These are phyloP conservation scores for Listrodromus nycthemerus DNA, from an alignment of 2,888 invertebrate genomes.

Conservation along the genomic window DNA sequence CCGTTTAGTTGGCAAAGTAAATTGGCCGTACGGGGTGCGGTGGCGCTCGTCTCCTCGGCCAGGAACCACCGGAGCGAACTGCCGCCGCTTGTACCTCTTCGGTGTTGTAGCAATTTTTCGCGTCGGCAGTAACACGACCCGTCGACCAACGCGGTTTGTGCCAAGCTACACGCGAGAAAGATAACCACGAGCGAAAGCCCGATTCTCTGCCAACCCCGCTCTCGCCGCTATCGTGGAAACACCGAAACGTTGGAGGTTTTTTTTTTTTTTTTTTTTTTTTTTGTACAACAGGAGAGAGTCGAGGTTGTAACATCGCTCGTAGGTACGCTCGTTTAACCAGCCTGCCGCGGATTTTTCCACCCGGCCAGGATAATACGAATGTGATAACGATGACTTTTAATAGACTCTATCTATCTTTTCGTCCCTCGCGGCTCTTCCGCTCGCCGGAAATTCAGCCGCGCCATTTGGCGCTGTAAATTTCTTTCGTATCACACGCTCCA, in stretches of 20 bases:
- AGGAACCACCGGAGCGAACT: slow-evolving; percentile 51
- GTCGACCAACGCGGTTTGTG: slow-evolving; percentile 51
- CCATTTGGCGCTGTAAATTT: neutral
- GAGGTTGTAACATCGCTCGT: neutral
- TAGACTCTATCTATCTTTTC: slow-evolving; percentile 61
- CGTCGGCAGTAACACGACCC: slow-evolving; percentile 63
- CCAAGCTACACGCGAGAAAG: slow-evolving; percentile 56
- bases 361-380: slow-evolving; percentile 57
- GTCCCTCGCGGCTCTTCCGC: slow-evolving; percentile 9
- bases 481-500: neutral
- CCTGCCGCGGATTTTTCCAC: slow-evolving; percentile 52
- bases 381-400: slow-evolving; percentile 69
- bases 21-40: slow-evolving; percentile 60
- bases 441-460: too few relatives aligned
- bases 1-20: slow-evolving; percentile 64
- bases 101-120: slow-evolving; percentile 66
- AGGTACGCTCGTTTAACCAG: slow-evolving; percentile 49
- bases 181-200: slow-evolving; percentile 63
- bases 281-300: neutral
- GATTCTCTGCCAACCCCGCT: slow-evolving; percentile 49
- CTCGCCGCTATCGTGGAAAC: slow-evolving; percentile 59
- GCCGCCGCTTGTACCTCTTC: slow-evolving; percentile 31
- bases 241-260: slow-evolving; percentile 38
- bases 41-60: slow-evolving; percentile 20
- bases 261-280: slow-evolving; percentile 29